A percentile compares a stretch with the other conserved stretches of the same genome.
phyloP scores from a whole-genome alignment of 2,113 vertebrate genomes.

The Halichoerus grypus region DNA sequence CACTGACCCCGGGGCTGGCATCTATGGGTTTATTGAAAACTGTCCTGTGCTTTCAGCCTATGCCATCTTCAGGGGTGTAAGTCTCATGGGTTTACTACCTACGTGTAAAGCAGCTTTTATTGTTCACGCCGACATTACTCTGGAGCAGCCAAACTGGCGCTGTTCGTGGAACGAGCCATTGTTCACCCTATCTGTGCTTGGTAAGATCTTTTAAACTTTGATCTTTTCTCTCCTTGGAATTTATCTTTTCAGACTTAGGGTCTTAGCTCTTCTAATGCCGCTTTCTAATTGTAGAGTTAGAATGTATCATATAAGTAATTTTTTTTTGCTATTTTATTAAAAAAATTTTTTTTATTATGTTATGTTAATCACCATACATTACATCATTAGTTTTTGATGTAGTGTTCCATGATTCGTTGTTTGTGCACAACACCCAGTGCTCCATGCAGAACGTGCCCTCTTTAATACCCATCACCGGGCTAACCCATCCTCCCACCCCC shows the following conservation, averaged over 20 bases:
- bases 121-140: background rate
- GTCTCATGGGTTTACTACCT: background rate
- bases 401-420: too few species aligned
- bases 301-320: background rate
- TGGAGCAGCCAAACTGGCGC: background rate
- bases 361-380: too few species aligned
- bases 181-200: background rate
- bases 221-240: background rate
- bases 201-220: conserved; percentile 10
- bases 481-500: too few species aligned
- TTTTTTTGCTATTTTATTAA: background rate
- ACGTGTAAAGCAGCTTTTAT: background rate
- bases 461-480: too few species aligned
- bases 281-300: background rate
- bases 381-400: too few species aligned
- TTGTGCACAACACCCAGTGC: too few species aligned
- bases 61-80: background rate
- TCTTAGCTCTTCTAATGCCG: background rate
- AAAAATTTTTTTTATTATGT: too few species aligned
- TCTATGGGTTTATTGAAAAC: background rate
- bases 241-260: background rate
- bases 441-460: too few species aligned
- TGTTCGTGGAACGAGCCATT: background rate
- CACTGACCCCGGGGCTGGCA: background rate
- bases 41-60: background rate